Percentiles rank a stretch among this genome's conserved stretches.
These are phyloP conservation scores for Macrosteles quadrilineatus DNA, from an alignment of 1,140 invertebrate genomes.

Conservation along the genomic window DNA sequence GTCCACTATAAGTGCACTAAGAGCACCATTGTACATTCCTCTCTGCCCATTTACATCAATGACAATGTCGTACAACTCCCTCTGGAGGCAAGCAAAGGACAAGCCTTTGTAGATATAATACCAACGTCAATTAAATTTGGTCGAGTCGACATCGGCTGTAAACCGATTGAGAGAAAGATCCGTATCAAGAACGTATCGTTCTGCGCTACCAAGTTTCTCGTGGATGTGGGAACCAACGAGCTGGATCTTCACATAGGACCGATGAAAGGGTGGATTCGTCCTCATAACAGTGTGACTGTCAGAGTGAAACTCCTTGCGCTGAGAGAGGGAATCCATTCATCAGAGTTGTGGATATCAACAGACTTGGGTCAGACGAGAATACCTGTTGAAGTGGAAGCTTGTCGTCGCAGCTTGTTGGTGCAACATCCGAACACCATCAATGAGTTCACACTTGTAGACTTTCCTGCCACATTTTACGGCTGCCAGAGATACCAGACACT, in stretches of 20 bases:
- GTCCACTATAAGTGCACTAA: neutral
- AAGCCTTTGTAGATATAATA: neutral
- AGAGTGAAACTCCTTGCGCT: neutral
- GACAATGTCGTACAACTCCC: neutral
- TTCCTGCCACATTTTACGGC: neutral
- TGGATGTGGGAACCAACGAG: neutral
- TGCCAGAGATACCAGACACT: constrained; percentile 10
- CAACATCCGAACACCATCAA: constrained; percentile 4
- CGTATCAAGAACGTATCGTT: neutral
- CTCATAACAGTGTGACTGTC: neutral
- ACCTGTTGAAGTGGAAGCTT: neutral
- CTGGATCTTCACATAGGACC: constrained; percentile 1
- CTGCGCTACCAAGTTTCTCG: constrained; percentile 10
- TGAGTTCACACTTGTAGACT: constrained; percentile 15
- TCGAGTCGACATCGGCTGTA: constrained; percentile 1
- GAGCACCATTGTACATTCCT: neutral
- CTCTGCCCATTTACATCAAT: constrained; percentile 1
- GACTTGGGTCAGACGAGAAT: neutral
- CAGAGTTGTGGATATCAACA: constrained; percentile 12
- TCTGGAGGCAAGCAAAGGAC: neutral
- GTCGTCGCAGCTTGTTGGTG: neutral
- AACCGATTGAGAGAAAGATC: neutral
- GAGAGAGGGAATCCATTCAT: neutral
- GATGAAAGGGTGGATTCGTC: constrained; percentile 16
- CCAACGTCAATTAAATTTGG: neutral